Conservation (phyloP, 2,113 vertebrate species). For the Phrynocephalus versicolor region DNA sequence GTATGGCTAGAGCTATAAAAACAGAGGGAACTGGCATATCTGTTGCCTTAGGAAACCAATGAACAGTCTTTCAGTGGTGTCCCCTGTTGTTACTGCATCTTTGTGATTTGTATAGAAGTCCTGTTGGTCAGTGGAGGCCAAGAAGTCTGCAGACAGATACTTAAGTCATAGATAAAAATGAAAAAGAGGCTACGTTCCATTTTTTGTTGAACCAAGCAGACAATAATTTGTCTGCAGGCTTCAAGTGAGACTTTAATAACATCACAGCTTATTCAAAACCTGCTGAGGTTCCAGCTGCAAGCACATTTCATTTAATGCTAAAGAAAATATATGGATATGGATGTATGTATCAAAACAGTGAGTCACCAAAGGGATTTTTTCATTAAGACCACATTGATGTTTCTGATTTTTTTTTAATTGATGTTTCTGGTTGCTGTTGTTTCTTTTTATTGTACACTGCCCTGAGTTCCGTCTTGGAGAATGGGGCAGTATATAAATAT, state of each 20-base stretch:
- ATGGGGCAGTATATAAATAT: no score
- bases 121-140: not conserved
- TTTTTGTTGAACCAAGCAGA: not conserved
- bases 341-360: not conserved
- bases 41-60: not conserved
- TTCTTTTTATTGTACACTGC: no score
- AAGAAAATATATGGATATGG: not conserved
- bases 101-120: not conserved
- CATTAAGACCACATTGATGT: not conserved
- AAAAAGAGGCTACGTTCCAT: not conserved
- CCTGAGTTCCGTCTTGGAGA: no score
- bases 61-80: not conserved
- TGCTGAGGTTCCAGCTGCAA: not conserved
- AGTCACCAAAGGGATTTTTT: not conserved
- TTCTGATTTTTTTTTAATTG: no score
- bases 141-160: not conserved
- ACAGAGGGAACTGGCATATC: not conserved
- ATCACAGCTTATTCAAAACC: not conserved
- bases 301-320: not conserved
- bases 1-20: not conserved
- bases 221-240: not conserved
- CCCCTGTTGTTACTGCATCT: not conserved
- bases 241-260: not conserved
- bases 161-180: not conserved
- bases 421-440: no score